A percentile compares a stretch with the other conserved stretches of the same genome.
Conservation (phyloP, 2,797 vertebrate genomes). For the Sebastolobus alascanus region DNA sequence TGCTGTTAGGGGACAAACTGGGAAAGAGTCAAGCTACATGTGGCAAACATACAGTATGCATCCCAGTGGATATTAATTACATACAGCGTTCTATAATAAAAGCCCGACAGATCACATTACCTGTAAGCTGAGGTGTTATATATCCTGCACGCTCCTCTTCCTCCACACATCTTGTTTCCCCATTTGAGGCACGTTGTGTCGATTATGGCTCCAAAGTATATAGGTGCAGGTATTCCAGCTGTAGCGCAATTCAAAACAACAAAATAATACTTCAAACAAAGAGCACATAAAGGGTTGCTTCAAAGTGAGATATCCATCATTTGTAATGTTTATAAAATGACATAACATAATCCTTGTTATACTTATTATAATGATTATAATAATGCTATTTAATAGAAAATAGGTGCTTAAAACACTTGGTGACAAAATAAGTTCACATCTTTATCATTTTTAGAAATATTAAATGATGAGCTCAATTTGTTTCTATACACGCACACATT, state of each 20-base stretch:
- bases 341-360: neutral
- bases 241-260: constrained; percentile 33
- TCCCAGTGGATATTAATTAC: neutral
- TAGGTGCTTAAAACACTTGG: neutral
- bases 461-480: neutral
- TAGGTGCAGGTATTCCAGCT: constrained; percentile 95
- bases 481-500: neutral
- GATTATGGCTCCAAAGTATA: constrained; percentile 94
- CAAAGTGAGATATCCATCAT: neutral
- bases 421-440: neutral
- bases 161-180: constrained; percentile 89
- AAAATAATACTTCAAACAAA: constrained; percentile 23
- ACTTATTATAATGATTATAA: neutral
- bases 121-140: constrained; percentile 90
- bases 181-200: constrained; percentile 94
- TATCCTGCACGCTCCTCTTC: constrained; percentile 90
- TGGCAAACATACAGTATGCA: neutral
- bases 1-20: neutral
- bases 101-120: constrained; percentile 69
- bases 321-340: neutral
- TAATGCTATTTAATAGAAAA: neutral
- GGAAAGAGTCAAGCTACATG: neutral
- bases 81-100: neutral
- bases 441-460: neutral
- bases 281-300: neutral